Percentiles rank a stretch among this genome's conserved stretches.
Evolutionary conservation across 2,888 invertebrate species (phyloP).

Genomic region (Nomada hirtipes): DNA sequence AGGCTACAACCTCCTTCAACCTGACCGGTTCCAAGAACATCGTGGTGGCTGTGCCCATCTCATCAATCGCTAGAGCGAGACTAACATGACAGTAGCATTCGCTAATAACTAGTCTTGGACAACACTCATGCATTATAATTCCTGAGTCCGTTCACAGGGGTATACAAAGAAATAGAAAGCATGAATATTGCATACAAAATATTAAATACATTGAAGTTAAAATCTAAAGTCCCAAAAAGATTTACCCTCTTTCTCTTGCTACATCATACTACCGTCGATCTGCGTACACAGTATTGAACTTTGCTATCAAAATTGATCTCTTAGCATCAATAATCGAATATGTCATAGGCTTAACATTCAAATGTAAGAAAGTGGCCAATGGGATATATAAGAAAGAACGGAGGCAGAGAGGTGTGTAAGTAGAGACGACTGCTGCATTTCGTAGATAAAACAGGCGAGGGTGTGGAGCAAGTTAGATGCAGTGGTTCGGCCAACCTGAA

Average conservation of each 20-base stretch:
- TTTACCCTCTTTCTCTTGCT: too few species aligned
- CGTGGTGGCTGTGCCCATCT: constrained; percentile 46
- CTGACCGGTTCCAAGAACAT: constrained; percentile 56
- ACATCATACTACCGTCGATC: too few species aligned
- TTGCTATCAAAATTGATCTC: too few species aligned
- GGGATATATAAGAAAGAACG: constrained; percentile 33
- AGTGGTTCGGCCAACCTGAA: constrained; percentile 67
- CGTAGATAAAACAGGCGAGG: constrained; percentile 78
- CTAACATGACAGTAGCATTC: constrained; percentile 44
- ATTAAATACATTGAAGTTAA: too few species aligned
- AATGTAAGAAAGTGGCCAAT: constrained; percentile 44
- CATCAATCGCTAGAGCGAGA: constrained; percentile 68
- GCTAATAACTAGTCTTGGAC: constrained; percentile 32
- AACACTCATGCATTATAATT: too few species aligned
- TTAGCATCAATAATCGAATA: too few species aligned
- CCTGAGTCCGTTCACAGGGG: too few species aligned
- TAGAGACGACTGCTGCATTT: constrained; percentile 76
- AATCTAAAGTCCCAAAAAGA: too few species aligned
- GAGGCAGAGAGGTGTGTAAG: constrained; percentile 62
- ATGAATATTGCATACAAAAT: too few species aligned
- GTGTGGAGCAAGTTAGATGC: constrained; percentile 72
- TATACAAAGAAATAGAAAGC: too few species aligned
- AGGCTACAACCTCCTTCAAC: constrained; percentile 62
- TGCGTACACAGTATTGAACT: too few species aligned
- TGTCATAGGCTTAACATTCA: constrained; percentile 44